Base-by-base conservation (phyloP, 2,888 invertebrate genomes). In the Desoria tigrina region DNA sequence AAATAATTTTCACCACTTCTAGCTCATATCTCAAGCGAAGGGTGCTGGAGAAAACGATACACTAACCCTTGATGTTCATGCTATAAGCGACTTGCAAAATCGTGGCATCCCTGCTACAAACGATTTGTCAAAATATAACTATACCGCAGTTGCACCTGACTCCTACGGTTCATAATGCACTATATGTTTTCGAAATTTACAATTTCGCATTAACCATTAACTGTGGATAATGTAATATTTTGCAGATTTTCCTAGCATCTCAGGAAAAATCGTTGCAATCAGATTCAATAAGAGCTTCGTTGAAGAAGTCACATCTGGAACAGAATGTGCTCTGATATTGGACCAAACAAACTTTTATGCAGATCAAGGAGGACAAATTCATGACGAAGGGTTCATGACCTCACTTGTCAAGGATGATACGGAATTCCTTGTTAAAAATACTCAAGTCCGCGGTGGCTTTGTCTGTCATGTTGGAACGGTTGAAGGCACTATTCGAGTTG, bases 281-380 rank as follows among this genome's bases (percentile, higher is more conserved):
- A 84, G 94, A 50, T 84, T 82, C 76, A 84, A 89, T 64, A 93
- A 93, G 79, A 81, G 87, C 78, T 99, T 98, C 83, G 93, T 96
- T 0, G 84, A 91, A 71, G 84, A 87, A 79, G 89, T 95, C 9
- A 82, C 80, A 37, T 87, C 90, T 28, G 94, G 94, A 0, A 88
- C 93, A 78, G 92, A 94, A 80, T 94, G 94, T 80, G 97, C 94
- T 21, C 82, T 99, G 62, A 83, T 99, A 72, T 83, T 99, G 66
- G 93, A 99, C 80, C 86, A 84, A 77, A 99, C 98, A 0, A 90
- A 86, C 80, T 99, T 99, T 81, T 99, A 99, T 81, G 97, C 99
- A 0, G 99, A 99, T 81, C 94, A 97, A 82, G 99, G 99, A 69
- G 99, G 99, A 16, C 99, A 99, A 83, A 96, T 94, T 77, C 96